Evolutionary conservation across 2,113 vertebrate genomes (phyloP).

Genomic region (Cervus canadensis): DNA sequence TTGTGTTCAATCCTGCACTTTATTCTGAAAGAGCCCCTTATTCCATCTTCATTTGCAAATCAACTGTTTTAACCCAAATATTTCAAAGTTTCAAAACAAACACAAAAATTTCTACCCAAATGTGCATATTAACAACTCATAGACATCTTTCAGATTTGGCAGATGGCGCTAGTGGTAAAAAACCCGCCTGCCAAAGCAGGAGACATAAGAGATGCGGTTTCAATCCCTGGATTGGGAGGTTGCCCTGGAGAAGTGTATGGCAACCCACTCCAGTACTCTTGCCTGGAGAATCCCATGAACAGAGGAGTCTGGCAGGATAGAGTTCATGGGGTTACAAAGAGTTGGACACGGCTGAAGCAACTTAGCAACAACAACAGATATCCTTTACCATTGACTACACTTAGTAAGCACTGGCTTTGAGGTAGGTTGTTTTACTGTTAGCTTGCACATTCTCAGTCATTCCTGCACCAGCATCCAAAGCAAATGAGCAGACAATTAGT

Average conservation of each 20-base stretch:
- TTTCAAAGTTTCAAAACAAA: slow-evolving; percentile 12
- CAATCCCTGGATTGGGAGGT: background rate
- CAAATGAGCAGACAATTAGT: background rate
- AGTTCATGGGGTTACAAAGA: background rate
- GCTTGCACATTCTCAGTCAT: background rate
- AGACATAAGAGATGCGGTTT: background rate
- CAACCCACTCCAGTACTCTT: background rate
- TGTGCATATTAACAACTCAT: background rate
- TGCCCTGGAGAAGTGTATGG: background rate
- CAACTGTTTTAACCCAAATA: background rate
- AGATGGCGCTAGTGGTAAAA: background rate
- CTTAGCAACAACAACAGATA: background rate
- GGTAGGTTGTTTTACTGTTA: background rate
- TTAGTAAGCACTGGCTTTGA: background rate
- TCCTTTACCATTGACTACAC: background rate
- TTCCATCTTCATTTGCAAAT: background rate
- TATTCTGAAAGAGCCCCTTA: background rate
- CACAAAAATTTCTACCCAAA: background rate
- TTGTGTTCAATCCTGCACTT: background rate
- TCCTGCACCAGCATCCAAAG: background rate
- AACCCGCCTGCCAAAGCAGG: background rate
- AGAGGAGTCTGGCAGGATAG: background rate
- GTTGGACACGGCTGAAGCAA: background rate
- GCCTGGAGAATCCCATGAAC: background rate
- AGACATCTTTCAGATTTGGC: background rate